Percentiles rank a stretch among this genome's conserved stretches.
These are phyloP conservation scores for Condylura cristata DNA, from an alignment of 2,113 vertebrate genomes.

Conservation along the genomic window DNA sequence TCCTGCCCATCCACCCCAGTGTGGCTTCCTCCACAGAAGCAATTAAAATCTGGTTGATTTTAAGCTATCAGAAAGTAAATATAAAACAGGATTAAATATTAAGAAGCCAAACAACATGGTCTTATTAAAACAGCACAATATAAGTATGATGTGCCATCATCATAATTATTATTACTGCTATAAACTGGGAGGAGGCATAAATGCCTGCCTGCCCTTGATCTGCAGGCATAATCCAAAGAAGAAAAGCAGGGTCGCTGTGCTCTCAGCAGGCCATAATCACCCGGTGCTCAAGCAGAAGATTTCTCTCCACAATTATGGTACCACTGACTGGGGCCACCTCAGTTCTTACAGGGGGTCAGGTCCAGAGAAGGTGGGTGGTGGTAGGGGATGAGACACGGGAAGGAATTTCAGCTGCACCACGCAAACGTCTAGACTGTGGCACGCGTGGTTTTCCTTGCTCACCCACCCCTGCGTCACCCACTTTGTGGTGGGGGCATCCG, in stretches of 20 bases:
- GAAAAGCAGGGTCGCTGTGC: neutral
- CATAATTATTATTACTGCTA: slow-evolving; percentile 51
- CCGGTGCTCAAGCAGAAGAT: slow-evolving; percentile 7
- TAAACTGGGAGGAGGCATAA: slow-evolving; percentile 32
- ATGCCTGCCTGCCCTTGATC: slow-evolving; percentile 3
- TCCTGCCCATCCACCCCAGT: neutral
- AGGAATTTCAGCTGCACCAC: neutral
- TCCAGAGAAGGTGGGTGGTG: neutral
- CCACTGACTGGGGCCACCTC: neutral
- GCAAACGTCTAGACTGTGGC: neutral
- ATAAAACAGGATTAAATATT: slow-evolving; percentile 75
- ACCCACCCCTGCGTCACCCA: accelerated
- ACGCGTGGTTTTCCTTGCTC: accelerated
- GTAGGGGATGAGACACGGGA: too few relatives aligned
- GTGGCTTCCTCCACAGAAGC: neutral
- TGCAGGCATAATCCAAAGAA: slow-evolving; percentile 9
- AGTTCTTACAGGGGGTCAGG: accelerated
- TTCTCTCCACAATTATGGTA: neutral
- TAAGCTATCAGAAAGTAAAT: slow-evolving; percentile 64
- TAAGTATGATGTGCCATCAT: neutral
- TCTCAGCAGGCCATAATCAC: slow-evolving; percentile 42
- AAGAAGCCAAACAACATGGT: slow-evolving; percentile 67
- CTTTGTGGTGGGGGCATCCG: neutral
- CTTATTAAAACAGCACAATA: slow-evolving; percentile 70
- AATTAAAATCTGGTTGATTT: slow-evolving; percentile 55